Evolutionary conservation across 2,888 invertebrate genomes (phyloP), one percentile per base, ranked within the genome.

Genomic region (Philhelius pedissequus): DNA sequence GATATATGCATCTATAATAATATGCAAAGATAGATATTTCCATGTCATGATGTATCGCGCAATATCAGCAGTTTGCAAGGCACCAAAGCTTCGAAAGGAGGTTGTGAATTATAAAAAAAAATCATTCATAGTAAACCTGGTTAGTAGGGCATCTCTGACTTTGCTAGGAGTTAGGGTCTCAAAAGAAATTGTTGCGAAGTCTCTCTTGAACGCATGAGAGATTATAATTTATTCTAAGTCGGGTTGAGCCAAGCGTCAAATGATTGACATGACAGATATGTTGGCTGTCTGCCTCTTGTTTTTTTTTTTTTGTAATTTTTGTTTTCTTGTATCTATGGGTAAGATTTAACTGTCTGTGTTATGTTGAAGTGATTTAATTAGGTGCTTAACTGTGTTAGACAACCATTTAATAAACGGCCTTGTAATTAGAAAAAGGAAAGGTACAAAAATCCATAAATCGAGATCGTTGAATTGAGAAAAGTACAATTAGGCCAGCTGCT

Each of bases 121-220:
- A 50, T n/a, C n/a, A 25, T 15, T 52, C 11, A 8, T 40, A 40
- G n/a, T 50, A 43, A 54, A 20, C 11, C 32, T 74, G 79, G 74
- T 83, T 83, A 83, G 79, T 83, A 70, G 79, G 83, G 74, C 83
- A 83, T 64, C 64, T 64, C 64, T n/a, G 38, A 25, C 52, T 22
- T 30, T 6, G 8, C n/a, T 18, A 7, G 18, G 27, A 27, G 25
- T 43, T 54, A 43, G 15, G 38, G 50, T 78, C 48, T 69, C 56
- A 71, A 62, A 62, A 73, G 73, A 68, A 66, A 66, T 58, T 62
- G 40, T 83, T 78, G 64, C 50, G 69, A 69, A 78, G 79, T 58
- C 1, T 32, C 64, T 64, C 27, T 50, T 83, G 45, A 83, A 79
- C 79, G 79, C 79, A 79, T 83, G 83, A 79, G 79, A 62, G 79